Conservation (phyloP, 1,140 invertebrate species). For the Drosophila ironensis region DNA sequence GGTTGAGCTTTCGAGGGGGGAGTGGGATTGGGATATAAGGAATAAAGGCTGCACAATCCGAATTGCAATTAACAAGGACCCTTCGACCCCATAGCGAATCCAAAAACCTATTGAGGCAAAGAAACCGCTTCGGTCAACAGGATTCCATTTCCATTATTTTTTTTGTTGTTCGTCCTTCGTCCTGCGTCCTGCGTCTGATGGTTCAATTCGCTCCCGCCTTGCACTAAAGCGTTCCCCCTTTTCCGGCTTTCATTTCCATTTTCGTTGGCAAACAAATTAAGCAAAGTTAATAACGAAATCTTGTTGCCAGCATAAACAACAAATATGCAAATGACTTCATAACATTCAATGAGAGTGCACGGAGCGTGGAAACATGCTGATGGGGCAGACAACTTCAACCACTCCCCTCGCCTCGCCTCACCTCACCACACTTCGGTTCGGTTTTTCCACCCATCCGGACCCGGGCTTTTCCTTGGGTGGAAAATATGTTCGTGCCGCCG, state of each 20-base stretch:
- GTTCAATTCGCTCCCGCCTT: slow-evolving; percentile 44
- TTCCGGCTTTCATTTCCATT: slow-evolving; percentile 22
- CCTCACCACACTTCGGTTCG: too few relatives aligned
- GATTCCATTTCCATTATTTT: slow-evolving; percentile 25
- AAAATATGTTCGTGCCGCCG: too few relatives aligned
- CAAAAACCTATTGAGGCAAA: slow-evolving; percentile 32
- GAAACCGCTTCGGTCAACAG: slow-evolving; percentile 72
- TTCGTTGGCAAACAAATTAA: slow-evolving; percentile 72
- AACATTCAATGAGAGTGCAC: slow-evolving; percentile 48
- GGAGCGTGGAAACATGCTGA: slow-evolving; percentile 46
- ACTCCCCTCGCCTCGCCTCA: too few relatives aligned
- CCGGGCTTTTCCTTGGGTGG: too few relatives aligned
- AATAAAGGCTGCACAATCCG: slow-evolving; percentile 32
- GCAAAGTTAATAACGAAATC: slow-evolving; percentile 79
- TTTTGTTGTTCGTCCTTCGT: too few relatives aligned
- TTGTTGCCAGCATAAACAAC: slow-evolving; percentile 77
- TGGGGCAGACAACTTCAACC: slow-evolving; percentile 31
- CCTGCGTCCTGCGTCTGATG: slow-evolving; percentile 13
- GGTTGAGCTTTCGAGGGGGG: too few relatives aligned
- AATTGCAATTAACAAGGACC: slow-evolving; percentile 60
- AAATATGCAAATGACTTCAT: slow-evolving; percentile 79
- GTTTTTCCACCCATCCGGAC: too few relatives aligned
- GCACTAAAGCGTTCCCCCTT: neutral
- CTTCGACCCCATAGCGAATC: neutral
- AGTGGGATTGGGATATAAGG: slow-evolving; percentile 6